Conservation (phyloP, 2,113 vertebrate species). For the Podarcis raffonei region DNA sequence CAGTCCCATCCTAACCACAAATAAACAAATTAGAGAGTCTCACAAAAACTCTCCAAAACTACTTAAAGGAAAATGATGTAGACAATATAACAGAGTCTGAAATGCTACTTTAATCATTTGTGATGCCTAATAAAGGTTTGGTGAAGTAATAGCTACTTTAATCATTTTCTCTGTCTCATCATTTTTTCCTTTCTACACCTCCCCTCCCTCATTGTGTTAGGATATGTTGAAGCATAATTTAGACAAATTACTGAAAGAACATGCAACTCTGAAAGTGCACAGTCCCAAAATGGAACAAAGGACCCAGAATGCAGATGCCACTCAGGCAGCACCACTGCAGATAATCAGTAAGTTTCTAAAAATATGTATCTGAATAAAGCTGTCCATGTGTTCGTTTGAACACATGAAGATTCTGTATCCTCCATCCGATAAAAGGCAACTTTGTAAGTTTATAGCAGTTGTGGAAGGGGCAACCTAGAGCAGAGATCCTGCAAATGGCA, state of each 20-base stretch:
- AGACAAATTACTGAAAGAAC: slow-evolving; percentile 79
- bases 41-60: no score
- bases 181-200: background rate
- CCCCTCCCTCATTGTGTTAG: slow-evolving; percentile 52
- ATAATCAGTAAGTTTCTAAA: slow-evolving; percentile 49
- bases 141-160: background rate
- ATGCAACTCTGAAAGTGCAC: slow-evolving; percentile 77
- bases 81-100: background rate
- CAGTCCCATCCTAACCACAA: no score
- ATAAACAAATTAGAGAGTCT: no score
- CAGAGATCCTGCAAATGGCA: background rate
- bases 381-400: background rate
- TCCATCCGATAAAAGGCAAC: background rate
- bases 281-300: slow-evolving; percentile 75
- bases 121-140: no score
- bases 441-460: background rate
- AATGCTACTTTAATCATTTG: background rate
- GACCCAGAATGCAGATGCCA: slow-evolving; percentile 55
- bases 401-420: background rate
- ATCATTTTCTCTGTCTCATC: background rate
- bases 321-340: slow-evolving; percentile 35
- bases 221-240: slow-evolving; percentile 74
- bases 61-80: no score
- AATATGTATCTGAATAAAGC: background rate
- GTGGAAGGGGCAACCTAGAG: background rate